phyloP scores from a whole-genome alignment of 53 echinoderm and acorn worm genomes.

The Astropecten irregularis region DNA sequence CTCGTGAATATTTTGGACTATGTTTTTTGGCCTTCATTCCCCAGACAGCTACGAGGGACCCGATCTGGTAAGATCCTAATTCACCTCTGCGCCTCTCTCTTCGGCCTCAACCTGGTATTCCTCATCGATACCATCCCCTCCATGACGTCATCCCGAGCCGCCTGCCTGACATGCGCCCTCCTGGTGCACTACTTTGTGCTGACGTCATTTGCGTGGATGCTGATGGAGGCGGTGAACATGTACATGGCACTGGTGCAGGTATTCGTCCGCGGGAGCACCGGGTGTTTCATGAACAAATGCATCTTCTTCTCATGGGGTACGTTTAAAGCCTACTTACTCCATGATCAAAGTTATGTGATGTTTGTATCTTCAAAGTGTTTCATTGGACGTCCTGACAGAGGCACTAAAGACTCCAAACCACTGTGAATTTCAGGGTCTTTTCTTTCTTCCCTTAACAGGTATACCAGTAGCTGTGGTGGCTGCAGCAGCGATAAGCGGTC shows the following conservation, averaged over 20 bases:
- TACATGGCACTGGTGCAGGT: slow-evolving; percentile 82
- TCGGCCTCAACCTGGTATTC: slow-evolving; percentile 80
- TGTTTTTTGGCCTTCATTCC: too few relatives aligned
- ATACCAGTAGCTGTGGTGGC: slow-evolving; percentile 22
- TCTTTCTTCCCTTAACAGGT: too few relatives aligned
- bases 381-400: too few relatives aligned
- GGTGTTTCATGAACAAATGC: slow-evolving; percentile 75
- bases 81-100: slow-evolving; percentile 78
- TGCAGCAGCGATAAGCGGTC: slow-evolving; percentile 9
- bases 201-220: slow-evolving; percentile 89
- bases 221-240: slow-evolving; percentile 89
- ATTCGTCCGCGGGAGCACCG: slow-evolving; percentile 65
- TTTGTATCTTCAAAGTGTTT: too few relatives aligned
- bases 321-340: too few relatives aligned
- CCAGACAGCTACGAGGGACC: slow-evolving; percentile 73
- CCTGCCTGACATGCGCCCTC: slow-evolving; percentile 73
- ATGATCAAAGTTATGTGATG: too few relatives aligned
- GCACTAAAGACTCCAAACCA: too few relatives aligned
- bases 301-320: slow-evolving; percentile 84
- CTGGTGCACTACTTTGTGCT: slow-evolving; percentile 84
- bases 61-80: slow-evolving; percentile 84
- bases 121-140: slow-evolving; percentile 64
- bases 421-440: too few relatives aligned
- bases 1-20: too few relatives aligned
- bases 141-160: slow-evolving; percentile 32